These are phyloP conservation scores for Poicephalus gulielmi DNA, from an alignment of 2,113 vertebrate species.

Conservation along the genomic window DNA sequence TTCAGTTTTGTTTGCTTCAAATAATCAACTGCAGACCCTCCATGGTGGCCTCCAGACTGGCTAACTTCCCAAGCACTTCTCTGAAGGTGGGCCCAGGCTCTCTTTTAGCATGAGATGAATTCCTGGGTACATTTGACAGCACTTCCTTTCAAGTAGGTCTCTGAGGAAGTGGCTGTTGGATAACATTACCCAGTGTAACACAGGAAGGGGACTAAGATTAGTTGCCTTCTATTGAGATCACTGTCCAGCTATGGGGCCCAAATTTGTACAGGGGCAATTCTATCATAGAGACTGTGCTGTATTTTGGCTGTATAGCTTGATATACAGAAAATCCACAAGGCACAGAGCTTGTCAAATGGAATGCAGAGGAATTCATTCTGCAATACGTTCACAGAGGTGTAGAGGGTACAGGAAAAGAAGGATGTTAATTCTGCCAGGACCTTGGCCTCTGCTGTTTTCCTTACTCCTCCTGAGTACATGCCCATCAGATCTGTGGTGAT, in stretches of 20 bases:
- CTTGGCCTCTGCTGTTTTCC: not conserved
- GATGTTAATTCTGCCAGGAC: not conserved
- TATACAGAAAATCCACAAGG: not conserved
- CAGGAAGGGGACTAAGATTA: not conserved
- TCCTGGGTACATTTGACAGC: not conserved
- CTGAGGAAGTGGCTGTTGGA: not conserved
- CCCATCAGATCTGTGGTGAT: not conserved
- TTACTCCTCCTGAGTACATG: not conserved
- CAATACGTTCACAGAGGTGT: not conserved
- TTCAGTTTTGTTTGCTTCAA: not conserved
- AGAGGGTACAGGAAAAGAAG: not conserved
- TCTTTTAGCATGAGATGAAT: not conserved
- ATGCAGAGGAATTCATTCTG: not conserved
- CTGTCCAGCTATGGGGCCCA: not conserved
- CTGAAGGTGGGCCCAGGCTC: not conserved
- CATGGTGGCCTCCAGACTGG: not conserved
- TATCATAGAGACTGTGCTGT: not conserved
- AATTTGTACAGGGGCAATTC: not conserved
- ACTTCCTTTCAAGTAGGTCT: not conserved
- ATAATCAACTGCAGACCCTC: not conserved
- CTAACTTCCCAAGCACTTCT: not conserved
- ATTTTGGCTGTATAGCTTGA: not conserved
- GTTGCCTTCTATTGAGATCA: not conserved
- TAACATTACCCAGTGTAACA: not conserved
- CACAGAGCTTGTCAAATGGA: not conserved